Conservation (phyloP, 2,797 vertebrate genomes). For the Cercopithecus mitis region DNA sequence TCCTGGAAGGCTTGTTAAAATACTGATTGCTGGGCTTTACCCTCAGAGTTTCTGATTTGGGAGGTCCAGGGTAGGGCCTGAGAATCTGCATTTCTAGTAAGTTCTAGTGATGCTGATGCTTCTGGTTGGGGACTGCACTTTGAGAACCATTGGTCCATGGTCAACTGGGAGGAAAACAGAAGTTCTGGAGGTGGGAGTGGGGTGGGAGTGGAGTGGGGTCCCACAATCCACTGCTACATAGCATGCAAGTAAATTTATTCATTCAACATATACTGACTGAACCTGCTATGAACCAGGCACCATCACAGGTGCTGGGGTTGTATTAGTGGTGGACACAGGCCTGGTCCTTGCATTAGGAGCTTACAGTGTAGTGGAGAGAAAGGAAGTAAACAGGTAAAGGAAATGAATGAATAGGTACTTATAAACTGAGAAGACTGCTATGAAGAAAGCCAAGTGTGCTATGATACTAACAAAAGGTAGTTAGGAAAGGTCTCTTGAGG, state of each 20-base stretch:
- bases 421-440: not conserved
- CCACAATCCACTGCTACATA: too few relatives aligned
- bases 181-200: not conserved
- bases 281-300: not conserved
- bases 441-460: not conserved
- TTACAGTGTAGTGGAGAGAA: not conserved
- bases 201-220: not conserved
- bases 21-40: not conserved
- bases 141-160: not conserved
- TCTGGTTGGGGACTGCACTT: not conserved
- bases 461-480: not conserved
- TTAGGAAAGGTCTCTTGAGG: not conserved
- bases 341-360: not conserved
- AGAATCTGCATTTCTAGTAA: not conserved
- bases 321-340: accelerated
- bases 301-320: not conserved
- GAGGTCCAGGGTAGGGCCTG: not conserved
- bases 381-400: not conserved
- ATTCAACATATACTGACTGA: not conserved
- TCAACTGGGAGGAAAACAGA: not conserved
- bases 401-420: not conserved
- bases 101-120: not conserved
- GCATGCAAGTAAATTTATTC: not conserved
- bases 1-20: not conserved
- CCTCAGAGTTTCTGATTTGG: not conserved